Evolutionary conservation across 1,140 invertebrate genomes (phyloP).

Genomic region (Drosophila novamexicana): DNA sequence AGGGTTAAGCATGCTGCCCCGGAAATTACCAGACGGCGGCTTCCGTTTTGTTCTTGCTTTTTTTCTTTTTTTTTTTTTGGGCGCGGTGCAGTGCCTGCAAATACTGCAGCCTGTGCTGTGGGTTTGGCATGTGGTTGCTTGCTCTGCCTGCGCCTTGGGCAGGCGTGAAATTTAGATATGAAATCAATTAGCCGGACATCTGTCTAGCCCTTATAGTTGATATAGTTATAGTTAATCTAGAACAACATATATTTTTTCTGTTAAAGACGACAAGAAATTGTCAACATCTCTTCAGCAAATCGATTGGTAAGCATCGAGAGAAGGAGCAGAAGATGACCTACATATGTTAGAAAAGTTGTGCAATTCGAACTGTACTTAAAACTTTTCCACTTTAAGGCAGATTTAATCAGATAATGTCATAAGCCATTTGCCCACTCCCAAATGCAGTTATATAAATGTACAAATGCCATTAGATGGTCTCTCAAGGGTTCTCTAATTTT

Average conservation of each 20-base stretch:
- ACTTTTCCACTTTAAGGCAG: neutral
- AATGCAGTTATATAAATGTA: neutral
- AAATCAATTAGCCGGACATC: conserved; percentile 62
- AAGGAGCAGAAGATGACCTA: neutral
- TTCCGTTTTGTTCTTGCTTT: neutral
- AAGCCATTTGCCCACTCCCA: neutral
- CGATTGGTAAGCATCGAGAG: conserved; percentile 20
- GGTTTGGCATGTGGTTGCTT: neutral
- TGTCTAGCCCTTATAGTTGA: neutral
- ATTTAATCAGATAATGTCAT: conserved; percentile 20
- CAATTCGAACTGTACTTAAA: conserved; percentile 11
- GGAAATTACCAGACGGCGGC: conserved; percentile 62
- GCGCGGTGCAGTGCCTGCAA: conserved; percentile 47
- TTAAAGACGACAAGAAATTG: no score
- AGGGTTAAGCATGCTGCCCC: conserved; percentile 27
- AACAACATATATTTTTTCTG: neutral
- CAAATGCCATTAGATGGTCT: neutral
- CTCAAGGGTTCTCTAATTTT: no score
- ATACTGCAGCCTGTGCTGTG: neutral
- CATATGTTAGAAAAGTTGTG: neutral
- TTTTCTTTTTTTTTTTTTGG: conserved; percentile 24
- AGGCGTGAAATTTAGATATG: conserved; percentile 47
- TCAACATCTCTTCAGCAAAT: conserved; percentile 1
- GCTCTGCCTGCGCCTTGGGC: conserved; percentile 17
- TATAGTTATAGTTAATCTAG: conserved; percentile 4